Evolutionary conservation across 2,797 vertebrate genomes (phyloP), one percentile per base, ranked within the genome.

Genomic region (Neosilurus hyrtlii): DNA sequence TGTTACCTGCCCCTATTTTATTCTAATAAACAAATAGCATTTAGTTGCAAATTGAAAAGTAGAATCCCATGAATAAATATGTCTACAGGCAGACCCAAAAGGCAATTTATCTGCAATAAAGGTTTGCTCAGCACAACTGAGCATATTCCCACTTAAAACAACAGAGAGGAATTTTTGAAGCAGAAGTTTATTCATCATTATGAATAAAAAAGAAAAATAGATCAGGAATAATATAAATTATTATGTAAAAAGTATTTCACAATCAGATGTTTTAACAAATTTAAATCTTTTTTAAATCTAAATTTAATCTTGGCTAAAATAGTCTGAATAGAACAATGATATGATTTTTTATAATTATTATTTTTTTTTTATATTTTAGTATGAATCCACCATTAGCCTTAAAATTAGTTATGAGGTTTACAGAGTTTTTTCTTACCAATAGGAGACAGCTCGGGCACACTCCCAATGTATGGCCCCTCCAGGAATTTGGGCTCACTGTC

Each of bases 401-500:
- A 77, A 77, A n/a, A 61, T 26, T 49, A 10, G 18, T 12, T 30
- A n/a, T 4, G 2, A 56, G 15, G 8, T 24, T 35, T 59, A 67
- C 22, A 70, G 15, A 61, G 56, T 24, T 35, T 78, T 65, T 5
- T 83, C 73, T 76, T 82, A 88, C 87, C 85, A 78, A 84, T 18
- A n/a, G 97, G 97, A 0, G 98, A 99, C 72, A 99, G 93, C 89
- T 99, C 98, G 0, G 97, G 96, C 90, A 99, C 98, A 0, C 97
- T 99, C 89, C 97, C 97, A 0, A 99, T 97, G 87, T 99, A 99
- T 4, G 98, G 97, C 15, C 96, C 97, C 43, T 97, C 97, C 88
- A 97, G 93, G 92, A 99, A 99, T 88, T 98, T 97, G 3, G 98
- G 98, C 87, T 99, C 97, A 0, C 97, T 99, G 94, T 99, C 98